Conservation (phyloP, 2,113 vertebrate species). For the Cariama cristata region DNA sequence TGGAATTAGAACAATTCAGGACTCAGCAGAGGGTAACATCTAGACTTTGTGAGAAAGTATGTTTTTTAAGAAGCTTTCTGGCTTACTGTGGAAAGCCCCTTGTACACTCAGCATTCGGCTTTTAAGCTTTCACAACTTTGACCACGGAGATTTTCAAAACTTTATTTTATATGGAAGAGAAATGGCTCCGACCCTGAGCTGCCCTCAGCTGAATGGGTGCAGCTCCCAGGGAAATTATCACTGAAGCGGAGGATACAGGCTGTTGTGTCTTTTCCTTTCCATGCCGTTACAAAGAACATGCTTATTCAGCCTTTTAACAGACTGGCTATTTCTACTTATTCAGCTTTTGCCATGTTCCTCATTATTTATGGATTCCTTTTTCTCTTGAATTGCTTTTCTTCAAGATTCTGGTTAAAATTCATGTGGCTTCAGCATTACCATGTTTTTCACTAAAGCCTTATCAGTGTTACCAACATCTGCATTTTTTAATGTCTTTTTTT, state of each 20-base stretch:
- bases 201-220: neutral
- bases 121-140: neutral
- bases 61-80: neutral
- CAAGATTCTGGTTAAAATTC: constrained; percentile 36
- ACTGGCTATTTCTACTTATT: constrained; percentile 39
- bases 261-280: constrained; percentile 26
- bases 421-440: neutral
- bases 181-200: neutral
- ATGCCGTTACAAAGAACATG: constrained; percentile 19
- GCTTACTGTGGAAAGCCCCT: neutral
- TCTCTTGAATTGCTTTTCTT: constrained; percentile 27
- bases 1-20: neutral
- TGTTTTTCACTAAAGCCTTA: neutral
- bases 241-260: constrained; percentile 6
- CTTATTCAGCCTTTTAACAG: constrained; percentile 54
- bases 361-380: constrained; percentile 37
- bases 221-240: constrained; percentile 9
- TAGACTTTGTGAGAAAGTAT: neutral
- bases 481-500: neutral
- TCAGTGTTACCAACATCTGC: neutral
- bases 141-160: neutral
- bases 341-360: constrained; percentile 62
- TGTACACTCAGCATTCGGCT: neutral
- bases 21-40: neutral
- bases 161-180: neutral